A percentile compares a stretch with the other conserved stretches of the same genome.
These are phyloP conservation scores for Chrosomus eos DNA, from an alignment of 2,797 vertebrate species.

Conservation along the genomic window DNA sequence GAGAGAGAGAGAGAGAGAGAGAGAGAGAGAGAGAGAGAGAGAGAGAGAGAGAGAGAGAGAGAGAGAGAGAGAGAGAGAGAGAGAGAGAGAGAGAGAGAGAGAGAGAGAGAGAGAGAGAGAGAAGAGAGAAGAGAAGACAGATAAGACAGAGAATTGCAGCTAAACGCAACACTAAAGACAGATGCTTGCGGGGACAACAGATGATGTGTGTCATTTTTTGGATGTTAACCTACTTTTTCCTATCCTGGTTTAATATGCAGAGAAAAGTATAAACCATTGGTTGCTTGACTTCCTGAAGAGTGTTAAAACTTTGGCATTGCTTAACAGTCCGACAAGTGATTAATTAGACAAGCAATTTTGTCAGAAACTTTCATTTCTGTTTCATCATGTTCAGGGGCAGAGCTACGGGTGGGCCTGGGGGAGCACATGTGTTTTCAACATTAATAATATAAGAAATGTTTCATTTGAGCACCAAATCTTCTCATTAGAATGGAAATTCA, in stretches of 20 bases:
- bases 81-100: not conserved
- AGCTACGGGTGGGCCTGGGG: not conserved
- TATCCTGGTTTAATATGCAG: not conserved
- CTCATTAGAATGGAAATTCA: not conserved
- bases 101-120: not conserved
- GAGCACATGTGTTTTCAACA: not conserved
- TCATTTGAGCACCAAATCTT: not conserved
- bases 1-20: not conserved
- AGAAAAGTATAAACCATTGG: not conserved
- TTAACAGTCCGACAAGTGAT: not conserved
- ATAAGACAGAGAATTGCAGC: conserved; percentile 9
- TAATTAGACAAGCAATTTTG: not conserved
- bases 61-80: not conserved
- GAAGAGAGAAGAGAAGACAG: not conserved
- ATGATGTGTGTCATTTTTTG: conserved; percentile 3
- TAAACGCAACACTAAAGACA: not conserved
- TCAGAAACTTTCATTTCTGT: not conserved
- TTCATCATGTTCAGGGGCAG: not conserved
- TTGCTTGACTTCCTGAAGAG: not conserved
- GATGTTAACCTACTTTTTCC: conserved; percentile 15
- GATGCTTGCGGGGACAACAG: not conserved
- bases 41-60: not conserved
- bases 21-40: not conserved
- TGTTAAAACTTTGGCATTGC: not conserved
- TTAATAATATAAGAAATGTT: not conserved